Percentiles rank a stretch among this genome's conserved stretches.
phyloP scores from a whole-genome alignment of 2,113 vertebrate species.

The Pachyramphus minor region DNA sequence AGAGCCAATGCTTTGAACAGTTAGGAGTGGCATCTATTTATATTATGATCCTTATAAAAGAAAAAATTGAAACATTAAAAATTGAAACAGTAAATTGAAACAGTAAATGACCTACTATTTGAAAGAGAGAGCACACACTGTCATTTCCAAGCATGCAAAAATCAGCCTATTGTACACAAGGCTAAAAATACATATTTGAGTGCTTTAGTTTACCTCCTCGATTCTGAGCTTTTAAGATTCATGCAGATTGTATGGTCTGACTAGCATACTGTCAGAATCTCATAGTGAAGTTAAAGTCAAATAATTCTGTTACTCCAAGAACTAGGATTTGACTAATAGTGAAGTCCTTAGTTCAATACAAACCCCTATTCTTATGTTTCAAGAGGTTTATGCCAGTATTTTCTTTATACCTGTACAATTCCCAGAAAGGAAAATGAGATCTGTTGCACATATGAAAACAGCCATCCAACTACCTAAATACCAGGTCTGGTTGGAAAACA shows the following conservation, averaged over 20 bases:
- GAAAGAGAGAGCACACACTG: background rate
- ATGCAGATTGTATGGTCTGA: background rate
- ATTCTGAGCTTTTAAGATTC: background rate
- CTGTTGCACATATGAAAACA: background rate
- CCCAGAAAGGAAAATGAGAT: background rate
- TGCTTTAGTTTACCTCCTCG: background rate
- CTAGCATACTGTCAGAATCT: background rate
- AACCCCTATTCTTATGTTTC: background rate
- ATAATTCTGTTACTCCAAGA: background rate
- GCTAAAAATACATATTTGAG: background rate
- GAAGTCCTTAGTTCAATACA: background rate
- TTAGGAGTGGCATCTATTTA: background rate
- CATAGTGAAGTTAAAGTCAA: background rate
- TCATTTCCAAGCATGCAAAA: background rate
- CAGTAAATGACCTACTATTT: background rate
- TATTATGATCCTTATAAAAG: background rate
- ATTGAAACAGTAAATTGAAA: background rate
- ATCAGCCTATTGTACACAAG: background rate
- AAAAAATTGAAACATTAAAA: background rate
- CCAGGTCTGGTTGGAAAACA: background rate
- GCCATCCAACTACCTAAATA: background rate
- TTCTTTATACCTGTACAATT: background rate
- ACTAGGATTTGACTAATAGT: background rate
- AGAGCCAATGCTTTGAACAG: background rate
- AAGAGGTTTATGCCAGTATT: background rate